Percentiles rank a stretch among this genome's conserved stretches.
Conservation (phyloP, 2,113 vertebrate species). For the Cygnus buccinator region DNA sequence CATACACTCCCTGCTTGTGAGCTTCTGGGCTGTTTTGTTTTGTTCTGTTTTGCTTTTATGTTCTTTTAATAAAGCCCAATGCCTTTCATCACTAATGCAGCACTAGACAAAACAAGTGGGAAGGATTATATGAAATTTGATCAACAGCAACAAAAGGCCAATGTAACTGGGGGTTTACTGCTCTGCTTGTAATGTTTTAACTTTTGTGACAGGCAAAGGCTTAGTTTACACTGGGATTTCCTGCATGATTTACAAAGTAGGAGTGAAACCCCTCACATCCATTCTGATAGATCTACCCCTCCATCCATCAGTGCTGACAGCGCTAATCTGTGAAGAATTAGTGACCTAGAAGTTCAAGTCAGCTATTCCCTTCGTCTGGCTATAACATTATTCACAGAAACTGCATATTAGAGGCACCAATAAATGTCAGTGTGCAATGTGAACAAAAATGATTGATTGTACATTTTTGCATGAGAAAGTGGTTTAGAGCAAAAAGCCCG, state of each 20-base stretch:
- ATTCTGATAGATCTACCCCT: not conserved
- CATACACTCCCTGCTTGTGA: not conserved
- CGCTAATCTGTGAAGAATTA: slow-evolving; percentile 1
- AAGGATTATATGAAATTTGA: slow-evolving; percentile 53
- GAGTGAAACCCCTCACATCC: not conserved
- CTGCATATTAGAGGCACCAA: slow-evolving; percentile 2
- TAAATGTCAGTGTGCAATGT: slow-evolving; percentile 7
- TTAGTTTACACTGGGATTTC: slow-evolving; percentile 34
- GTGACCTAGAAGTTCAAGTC: slow-evolving; percentile 39
- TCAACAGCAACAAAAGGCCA: slow-evolving; percentile 10
- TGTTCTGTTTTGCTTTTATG: not conserved
- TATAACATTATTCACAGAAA: slow-evolving; percentile 38
- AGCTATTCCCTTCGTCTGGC: slow-evolving; percentile 36
- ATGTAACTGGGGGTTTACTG: not conserved
- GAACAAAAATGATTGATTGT: slow-evolving; percentile 51
- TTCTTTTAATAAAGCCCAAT: slow-evolving; percentile 29
- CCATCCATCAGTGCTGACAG: slow-evolving; percentile 48
- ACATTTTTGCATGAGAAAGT: slow-evolving; percentile 33
- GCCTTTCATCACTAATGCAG: slow-evolving; percentile 42
- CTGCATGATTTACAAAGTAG: slow-evolving; percentile 25
- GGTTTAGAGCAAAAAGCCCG: slow-evolving; percentile 34
- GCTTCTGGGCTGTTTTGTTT: slow-evolving; percentile 4
- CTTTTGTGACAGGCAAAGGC: not conserved
- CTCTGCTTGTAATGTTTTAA: slow-evolving; percentile 10
- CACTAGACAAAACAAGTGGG: slow-evolving; percentile 47